Percentiles rank a stretch among this genome's conserved stretches.
Evolutionary conservation across 2,888 invertebrate genomes (phyloP).

Genomic region (Dryomyza anilis): DNA sequence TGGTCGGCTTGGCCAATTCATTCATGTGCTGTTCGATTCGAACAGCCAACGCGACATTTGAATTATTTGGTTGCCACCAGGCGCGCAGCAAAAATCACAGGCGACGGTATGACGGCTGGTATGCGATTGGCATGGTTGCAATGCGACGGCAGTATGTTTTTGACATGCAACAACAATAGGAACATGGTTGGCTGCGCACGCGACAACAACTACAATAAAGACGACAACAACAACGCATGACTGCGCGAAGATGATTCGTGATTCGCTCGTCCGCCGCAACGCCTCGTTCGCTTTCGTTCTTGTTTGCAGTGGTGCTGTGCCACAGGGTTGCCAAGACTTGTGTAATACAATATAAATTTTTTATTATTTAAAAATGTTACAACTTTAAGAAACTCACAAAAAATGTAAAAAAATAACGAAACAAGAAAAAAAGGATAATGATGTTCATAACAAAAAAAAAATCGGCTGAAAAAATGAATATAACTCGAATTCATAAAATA

Average conservation of each 20-base stretch:
- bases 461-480: no score
- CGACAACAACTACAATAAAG: neutral
- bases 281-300: no score
- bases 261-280: neutral
- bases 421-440: no score
- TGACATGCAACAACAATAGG: neutral
- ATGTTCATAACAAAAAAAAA: no score
- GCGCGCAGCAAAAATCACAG: slow-evolving; percentile 36
- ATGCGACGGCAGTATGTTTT: neutral
- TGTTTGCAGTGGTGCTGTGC: no score
- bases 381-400: no score
- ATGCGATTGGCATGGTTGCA: slow-evolving; percentile 36
- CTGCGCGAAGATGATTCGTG: neutral
- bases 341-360: no score
- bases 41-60: slow-evolving; percentile 40
- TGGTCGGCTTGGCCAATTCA: neutral
- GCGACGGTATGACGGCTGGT: slow-evolving; percentile 30
- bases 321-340: no score
- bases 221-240: neutral
- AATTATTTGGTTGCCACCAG: slow-evolving; percentile 46
- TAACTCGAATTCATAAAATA: no score
- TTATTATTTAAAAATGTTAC: no score
- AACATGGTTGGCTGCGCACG: neutral
- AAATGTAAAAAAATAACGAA: no score
- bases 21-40: slow-evolving; percentile 1